These are phyloP conservation scores for Psephotus haematonotus DNA, from an alignment of 2,113 vertebrate genomes.

Conservation along the genomic window DNA sequence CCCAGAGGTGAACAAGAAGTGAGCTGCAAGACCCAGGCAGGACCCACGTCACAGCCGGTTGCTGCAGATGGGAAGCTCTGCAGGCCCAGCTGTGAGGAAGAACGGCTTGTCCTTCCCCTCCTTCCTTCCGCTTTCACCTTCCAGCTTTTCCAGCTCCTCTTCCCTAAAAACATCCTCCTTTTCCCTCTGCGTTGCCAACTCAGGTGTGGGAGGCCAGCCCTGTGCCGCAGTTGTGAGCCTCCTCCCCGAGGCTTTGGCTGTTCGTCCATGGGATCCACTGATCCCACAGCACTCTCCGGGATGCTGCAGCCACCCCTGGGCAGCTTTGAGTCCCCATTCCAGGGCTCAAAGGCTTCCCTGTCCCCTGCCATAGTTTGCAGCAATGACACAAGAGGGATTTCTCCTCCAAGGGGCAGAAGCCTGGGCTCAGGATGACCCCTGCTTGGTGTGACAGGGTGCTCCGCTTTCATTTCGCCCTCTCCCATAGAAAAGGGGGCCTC, in stretches of 20 bases:
- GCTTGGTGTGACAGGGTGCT: rapidly evolving
- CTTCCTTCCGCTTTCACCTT: conserved; percentile 4
- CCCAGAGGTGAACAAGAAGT: not conserved
- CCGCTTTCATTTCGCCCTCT: not conserved
- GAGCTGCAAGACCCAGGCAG: not conserved
- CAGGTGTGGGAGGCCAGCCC: not conserved
- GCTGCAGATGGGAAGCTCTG: not conserved
- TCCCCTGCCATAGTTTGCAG: rapidly evolving
- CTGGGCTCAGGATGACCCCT: not conserved
- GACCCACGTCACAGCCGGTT: rapidly evolving
- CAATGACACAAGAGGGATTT: not conserved
- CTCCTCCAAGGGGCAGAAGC: not conserved
- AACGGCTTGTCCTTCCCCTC: not conserved
- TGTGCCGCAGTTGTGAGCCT: rapidly evolving
- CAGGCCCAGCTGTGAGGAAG: not conserved
- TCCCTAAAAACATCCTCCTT: not conserved
- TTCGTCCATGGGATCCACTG: rapidly evolving
- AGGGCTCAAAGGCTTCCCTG: not conserved
- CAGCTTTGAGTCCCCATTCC: not conserved
- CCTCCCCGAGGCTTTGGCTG: not conserved
- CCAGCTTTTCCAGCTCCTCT: not conserved
- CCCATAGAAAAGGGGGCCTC: not conserved
- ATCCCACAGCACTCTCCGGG: not conserved
- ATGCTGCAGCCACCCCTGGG: not conserved
- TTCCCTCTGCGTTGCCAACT: rapidly evolving